Conservation (phyloP, 2,113 vertebrate species). For the Chloropsis hardwickii region DNA sequence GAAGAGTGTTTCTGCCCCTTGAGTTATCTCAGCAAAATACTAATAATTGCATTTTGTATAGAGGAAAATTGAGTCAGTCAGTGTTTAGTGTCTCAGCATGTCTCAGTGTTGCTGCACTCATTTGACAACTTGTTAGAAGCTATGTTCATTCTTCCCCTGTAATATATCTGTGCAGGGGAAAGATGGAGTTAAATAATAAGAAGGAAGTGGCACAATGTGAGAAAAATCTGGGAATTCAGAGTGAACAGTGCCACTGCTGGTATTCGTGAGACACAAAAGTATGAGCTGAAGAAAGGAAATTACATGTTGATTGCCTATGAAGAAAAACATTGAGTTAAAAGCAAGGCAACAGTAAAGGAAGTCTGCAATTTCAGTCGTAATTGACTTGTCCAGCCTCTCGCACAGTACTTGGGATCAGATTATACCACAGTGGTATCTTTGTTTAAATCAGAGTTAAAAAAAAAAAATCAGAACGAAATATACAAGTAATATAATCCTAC, state of each 20-base stretch:
- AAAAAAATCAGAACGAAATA: conserved; percentile 56
- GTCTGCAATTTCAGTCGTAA: conserved; percentile 8
- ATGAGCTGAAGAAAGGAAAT: not conserved
- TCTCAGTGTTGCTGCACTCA: not conserved
- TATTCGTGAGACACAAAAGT: not conserved
- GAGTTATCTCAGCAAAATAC: conserved; percentile 29
- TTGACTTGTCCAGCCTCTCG: not conserved
- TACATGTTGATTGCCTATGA: not conserved
- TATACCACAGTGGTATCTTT: conserved; percentile 37
- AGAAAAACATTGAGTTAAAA: conserved; percentile 18
- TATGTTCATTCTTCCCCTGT: not conserved
- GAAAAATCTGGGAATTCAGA: not conserved
- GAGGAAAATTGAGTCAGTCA: not conserved
- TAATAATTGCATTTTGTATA: conserved; percentile 3
- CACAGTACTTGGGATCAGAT: not conserved
- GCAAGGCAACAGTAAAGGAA: not conserved
- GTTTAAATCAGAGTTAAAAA: not conserved
- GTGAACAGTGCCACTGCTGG: not conserved
- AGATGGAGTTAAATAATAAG: not conserved
- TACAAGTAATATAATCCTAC: conserved; percentile 42
- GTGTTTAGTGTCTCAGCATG: not conserved
- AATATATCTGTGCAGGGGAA: not conserved
- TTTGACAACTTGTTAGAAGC: not conserved
- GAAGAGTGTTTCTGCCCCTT: conserved; percentile 58
- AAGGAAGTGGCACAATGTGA: not conserved